Base-by-base conservation (phyloP, 1,140 invertebrate genomes). In the Littorina saxatilis region DNA sequence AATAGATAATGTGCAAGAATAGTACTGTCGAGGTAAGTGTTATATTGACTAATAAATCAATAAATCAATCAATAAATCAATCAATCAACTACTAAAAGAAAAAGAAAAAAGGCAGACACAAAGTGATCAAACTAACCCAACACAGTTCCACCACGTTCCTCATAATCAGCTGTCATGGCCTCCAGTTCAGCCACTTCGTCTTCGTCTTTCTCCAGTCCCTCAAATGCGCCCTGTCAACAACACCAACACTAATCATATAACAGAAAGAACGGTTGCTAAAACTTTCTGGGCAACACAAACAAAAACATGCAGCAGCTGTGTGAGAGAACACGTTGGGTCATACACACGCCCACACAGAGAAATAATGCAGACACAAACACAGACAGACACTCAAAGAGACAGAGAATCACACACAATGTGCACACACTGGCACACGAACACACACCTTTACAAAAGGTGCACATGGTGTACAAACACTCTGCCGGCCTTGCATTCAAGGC, bases 171-270 rank as follows among this genome's bases (percentile, higher is more conserved):
- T 3, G 94, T 94, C 91, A 97, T 94, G 90, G 95, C 95, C 88
- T 97, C 96, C 79, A 98, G 93, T 92, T 98, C 97, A 40, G 95
- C 94, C 88, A 97, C 96, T 91, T 98, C 97, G 91, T 97, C 96
- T 89, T 96, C 96, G 74, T 97, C 96, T 75, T 97, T 96, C 84
- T 96, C 95, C 50, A 98, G 91, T 87, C 96, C 94, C 90, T 97
- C 96, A 89, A 99, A 98, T 75, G 95, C 94, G 87, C 97, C 96
- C 93, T 94, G 84, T 17, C 32, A 68, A 23, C 61, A 63, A 63
- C 29, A 50, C 47, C 47, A 58, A 58, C 20, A 5, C 23, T 2
- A n/a, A 58, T 58, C 55, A 58, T 58, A 58, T 23, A 7, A 23
- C 55, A 58, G 5, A 20, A 58, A 17, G 20, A 58, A 20, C 23